Evolutionary conservation across 1,140 invertebrate species (phyloP).

Genomic region (Drosophila mauritiana): DNA sequence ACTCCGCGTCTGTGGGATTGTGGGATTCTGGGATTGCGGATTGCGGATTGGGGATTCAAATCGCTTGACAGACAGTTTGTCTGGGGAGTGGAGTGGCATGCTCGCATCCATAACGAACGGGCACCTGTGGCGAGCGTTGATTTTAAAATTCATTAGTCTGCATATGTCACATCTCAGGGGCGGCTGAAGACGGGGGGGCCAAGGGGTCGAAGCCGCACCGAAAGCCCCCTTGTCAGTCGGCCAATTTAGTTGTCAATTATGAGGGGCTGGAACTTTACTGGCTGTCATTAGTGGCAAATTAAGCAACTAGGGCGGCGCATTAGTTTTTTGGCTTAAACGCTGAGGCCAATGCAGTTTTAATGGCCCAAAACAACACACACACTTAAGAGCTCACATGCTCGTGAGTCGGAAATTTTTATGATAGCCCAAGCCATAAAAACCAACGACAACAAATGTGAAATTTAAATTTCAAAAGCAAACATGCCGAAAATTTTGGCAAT

Average conservation of each 20-base stretch:
- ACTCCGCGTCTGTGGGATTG: conserved; percentile 33
- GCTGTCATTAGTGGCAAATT: conserved; percentile 55
- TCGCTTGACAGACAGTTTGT: conserved; percentile 81
- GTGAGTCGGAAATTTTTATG: conserved; percentile 60
- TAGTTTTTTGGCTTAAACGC: conserved; percentile 8
- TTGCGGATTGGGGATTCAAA: conserved; percentile 30
- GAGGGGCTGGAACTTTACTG: conserved; percentile 30
- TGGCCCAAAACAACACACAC: conserved; percentile 48
- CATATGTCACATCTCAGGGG: conserved; percentile 73
- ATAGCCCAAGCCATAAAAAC: conserved; percentile 69
- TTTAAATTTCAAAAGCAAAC: conserved; percentile 84
- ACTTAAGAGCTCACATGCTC: conserved; percentile 7
- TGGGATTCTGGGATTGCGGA: conserved; percentile 57
- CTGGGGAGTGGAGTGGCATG: conserved; percentile 41
- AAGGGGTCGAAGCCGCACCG: not conserved
- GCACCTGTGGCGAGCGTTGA: conserved; percentile 82
- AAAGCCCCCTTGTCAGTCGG: conserved; percentile 59
- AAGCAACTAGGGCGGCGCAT: conserved; percentile 43
- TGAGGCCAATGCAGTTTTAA: conserved; percentile 65
- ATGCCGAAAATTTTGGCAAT: conserved; percentile 82
- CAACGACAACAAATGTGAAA: conserved; percentile 67
- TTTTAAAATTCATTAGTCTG: conserved; percentile 85
- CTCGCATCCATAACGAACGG: conserved; percentile 28
- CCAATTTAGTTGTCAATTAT: conserved; percentile 82
- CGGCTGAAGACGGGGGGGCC: not conserved